These are phyloP conservation scores for Cephalopachus bancanus DNA, from an alignment of 2,797 vertebrate species.

Conservation along the genomic window DNA sequence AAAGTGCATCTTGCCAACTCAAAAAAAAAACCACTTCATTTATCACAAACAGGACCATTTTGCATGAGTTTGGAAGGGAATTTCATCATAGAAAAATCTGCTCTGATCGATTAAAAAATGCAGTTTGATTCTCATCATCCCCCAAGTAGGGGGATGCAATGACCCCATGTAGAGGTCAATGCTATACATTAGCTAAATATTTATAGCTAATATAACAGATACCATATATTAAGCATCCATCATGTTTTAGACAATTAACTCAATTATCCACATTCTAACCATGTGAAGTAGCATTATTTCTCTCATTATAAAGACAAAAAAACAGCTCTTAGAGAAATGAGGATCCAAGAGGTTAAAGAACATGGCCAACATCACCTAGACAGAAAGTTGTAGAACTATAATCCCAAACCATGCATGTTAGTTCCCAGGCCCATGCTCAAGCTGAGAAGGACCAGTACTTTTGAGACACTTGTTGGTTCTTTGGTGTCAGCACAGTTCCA, in stretches of 20 bases:
- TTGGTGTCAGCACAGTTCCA: not conserved
- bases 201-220: not conserved
- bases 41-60: not conserved
- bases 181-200: not conserved
- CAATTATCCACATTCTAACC: not conserved
- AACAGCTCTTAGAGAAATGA: not conserved
- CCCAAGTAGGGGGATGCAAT: not conserved
- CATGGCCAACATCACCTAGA: not conserved
- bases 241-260: constrained; percentile 8
- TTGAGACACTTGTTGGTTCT: not conserved
- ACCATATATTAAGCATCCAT: not conserved
- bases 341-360: not conserved
- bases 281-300: not conserved
- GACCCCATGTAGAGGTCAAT: not conserved
- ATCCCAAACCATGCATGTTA: not conserved
- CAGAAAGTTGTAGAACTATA: not conserved
- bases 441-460: too few species aligned
- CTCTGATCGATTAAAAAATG: constrained; percentile 13
- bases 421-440: not conserved
- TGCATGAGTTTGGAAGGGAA: not conserved
- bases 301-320: not conserved
- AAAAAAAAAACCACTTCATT: constrained; percentile 45
- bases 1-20: not conserved
- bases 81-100: constrained; percentile 36
- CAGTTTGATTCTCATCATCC: constrained; percentile 24